phyloP scores from a whole-genome alignment of 2,888 invertebrate species.

The Abrostola triplasia region DNA sequence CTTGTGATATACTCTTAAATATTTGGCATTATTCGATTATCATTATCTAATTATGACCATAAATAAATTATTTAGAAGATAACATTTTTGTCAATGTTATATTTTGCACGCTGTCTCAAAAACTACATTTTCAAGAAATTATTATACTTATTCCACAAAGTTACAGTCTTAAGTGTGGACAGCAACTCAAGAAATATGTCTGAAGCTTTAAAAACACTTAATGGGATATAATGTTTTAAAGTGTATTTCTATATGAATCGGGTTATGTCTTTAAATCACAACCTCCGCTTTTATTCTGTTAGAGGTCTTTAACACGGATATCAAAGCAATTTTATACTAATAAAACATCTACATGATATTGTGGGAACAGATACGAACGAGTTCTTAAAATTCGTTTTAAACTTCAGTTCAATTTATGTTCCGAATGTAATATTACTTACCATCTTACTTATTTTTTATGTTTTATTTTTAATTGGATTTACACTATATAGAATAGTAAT shows the following conservation, averaged over 20 bases:
- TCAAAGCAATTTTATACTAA: slow-evolving; percentile 62
- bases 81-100: slow-evolving; percentile 10
- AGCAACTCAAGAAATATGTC: slow-evolving; percentile 11
- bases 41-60: too few relatives aligned
- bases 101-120: background rate
- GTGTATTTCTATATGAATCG: slow-evolving; percentile 36
- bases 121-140: slow-evolving; percentile 37
- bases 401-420: slow-evolving; percentile 55
- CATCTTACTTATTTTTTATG: slow-evolving; percentile 27
- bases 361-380: slow-evolving; percentile 60
- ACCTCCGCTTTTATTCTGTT: slow-evolving; percentile 46
- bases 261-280: slow-evolving; percentile 39
- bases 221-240: too few relatives aligned
- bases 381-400: slow-evolving; percentile 54
- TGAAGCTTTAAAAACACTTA: too few relatives aligned
- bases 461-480: slow-evolving; percentile 59
- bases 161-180: slow-evolving; percentile 30
- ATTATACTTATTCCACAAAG: slow-evolving; percentile 28
- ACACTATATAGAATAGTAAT: slow-evolving; percentile 57
- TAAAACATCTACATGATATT: slow-evolving; percentile 60
- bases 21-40: background rate
- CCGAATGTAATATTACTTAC: slow-evolving; percentile 37
- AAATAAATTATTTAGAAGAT: too few relatives aligned
- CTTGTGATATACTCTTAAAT: slow-evolving; percentile 24
- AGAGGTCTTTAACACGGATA: slow-evolving; percentile 59